A percentile compares a stretch with the other conserved stretches of the same genome.
These are phyloP conservation scores for Lynx canadensis DNA, from an alignment of 2,113 vertebrate species.

Conservation along the genomic window DNA sequence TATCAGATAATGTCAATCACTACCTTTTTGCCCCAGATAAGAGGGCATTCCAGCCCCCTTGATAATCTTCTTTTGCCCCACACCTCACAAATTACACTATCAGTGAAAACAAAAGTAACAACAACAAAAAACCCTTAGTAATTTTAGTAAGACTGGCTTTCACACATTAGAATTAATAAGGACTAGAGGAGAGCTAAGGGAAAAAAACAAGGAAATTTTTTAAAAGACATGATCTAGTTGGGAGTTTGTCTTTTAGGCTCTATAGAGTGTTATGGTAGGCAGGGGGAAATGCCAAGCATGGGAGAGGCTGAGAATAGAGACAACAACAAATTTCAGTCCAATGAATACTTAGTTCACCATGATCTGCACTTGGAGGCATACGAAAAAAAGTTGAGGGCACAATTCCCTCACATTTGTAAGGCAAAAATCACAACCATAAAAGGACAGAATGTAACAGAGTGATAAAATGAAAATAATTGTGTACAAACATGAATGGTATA, in stretches of 20 bases:
- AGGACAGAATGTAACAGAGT: neutral
- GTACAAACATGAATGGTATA: neutral
- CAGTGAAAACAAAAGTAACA: slow-evolving; percentile 42
- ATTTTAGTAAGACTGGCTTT: neutral
- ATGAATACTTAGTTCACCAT: neutral
- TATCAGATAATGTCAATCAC: neutral
- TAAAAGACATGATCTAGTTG: neutral
- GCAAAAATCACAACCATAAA: neutral
- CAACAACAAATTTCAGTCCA: neutral
- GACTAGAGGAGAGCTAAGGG: neutral
- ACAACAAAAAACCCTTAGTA: slow-evolving; percentile 6
- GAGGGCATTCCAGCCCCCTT: neutral
- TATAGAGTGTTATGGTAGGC: neutral
- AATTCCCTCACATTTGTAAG: neutral
- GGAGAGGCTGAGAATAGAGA: neutral
- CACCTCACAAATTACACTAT: slow-evolving; percentile 32
- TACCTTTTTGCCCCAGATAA: neutral
- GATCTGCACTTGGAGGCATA: neutral
- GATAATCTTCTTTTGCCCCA: neutral
- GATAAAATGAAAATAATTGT: neutral
- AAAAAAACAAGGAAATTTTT: neutral
- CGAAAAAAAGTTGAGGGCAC: neutral
- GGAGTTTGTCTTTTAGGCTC: neutral
- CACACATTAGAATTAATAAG: neutral
- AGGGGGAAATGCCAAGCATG: neutral